phyloP scores from a whole-genome alignment of 1,140 invertebrate genomes.

The Solenopsis fugax region DNA sequence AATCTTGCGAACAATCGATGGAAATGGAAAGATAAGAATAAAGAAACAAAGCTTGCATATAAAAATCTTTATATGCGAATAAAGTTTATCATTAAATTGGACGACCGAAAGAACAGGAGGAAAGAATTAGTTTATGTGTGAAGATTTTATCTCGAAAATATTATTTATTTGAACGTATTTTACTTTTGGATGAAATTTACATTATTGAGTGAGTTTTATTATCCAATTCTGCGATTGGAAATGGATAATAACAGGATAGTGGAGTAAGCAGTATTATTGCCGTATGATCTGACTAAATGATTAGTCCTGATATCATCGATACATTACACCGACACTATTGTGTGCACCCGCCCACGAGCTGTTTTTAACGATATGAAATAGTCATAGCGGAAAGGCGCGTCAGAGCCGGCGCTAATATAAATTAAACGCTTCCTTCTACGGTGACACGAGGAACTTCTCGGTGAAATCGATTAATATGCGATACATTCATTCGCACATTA shows the following conservation, averaged over 20 bases:
- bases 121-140: not conserved
- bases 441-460: constrained; percentile 31
- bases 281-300: constrained; percentile 26
- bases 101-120: not conserved
- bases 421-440: constrained; percentile 61
- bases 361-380: constrained; percentile 55
- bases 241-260: not conserved
- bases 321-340: constrained; percentile 23
- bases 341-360: constrained; percentile 21
- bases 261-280: constrained; percentile 47
- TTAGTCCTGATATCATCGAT: constrained; percentile 42
- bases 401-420: constrained; percentile 53
- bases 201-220: not conserved
- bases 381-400: constrained; percentile 49
- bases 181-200: not conserved
- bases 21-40: constrained; percentile 15
- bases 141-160: not conserved
- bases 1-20: not conserved
- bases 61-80: not conserved
- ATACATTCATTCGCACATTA: constrained; percentile 27
- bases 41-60: not conserved
- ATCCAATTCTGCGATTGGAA: not conserved
- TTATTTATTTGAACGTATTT: not conserved
- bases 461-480: constrained; percentile 41
- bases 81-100: not conserved